Conservation (phyloP, 2,888 invertebrate genomes). For the Acanthosepion esculentum region DNA sequence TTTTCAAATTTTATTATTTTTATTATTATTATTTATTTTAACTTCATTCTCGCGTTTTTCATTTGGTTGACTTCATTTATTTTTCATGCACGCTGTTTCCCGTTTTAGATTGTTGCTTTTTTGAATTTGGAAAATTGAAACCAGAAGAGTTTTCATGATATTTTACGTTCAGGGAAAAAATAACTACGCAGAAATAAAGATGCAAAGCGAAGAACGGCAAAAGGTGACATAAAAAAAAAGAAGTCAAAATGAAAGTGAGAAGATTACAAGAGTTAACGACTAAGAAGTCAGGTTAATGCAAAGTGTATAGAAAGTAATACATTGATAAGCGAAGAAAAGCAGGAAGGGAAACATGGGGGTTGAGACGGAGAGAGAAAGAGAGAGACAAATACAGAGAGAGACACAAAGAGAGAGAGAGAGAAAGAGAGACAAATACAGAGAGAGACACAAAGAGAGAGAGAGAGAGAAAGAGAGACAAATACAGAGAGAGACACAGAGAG, state of each 20-base stretch:
- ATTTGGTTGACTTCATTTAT: conserved; percentile 20
- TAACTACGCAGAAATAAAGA: not conserved
- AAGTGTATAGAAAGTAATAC: not conserved
- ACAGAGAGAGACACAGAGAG: too few relatives aligned
- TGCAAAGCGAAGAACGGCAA: not conserved
- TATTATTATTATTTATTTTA: not conserved
- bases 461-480: too few relatives aligned
- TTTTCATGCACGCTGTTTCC: not conserved
- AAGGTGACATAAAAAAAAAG: not conserved
- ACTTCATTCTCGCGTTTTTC: not conserved
- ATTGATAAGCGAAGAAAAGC: not conserved
- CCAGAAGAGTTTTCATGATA: not conserved
- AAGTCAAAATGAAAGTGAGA: not conserved
- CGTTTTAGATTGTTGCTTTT: conserved; percentile 17
- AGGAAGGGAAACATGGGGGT: not conserved
- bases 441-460: too few relatives aligned
- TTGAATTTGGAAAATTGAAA: not conserved
- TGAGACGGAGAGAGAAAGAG: not conserved
- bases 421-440: too few relatives aligned
- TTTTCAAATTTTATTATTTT: not conserved
- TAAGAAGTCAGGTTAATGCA: not conserved
- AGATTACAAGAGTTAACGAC: not conserved
- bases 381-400: not conserved
- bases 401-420: not conserved
- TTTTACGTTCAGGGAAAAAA: not conserved